phyloP scores from a whole-genome alignment of 2,113 vertebrate species.

The Paradoxurus hermaphroditus region DNA sequence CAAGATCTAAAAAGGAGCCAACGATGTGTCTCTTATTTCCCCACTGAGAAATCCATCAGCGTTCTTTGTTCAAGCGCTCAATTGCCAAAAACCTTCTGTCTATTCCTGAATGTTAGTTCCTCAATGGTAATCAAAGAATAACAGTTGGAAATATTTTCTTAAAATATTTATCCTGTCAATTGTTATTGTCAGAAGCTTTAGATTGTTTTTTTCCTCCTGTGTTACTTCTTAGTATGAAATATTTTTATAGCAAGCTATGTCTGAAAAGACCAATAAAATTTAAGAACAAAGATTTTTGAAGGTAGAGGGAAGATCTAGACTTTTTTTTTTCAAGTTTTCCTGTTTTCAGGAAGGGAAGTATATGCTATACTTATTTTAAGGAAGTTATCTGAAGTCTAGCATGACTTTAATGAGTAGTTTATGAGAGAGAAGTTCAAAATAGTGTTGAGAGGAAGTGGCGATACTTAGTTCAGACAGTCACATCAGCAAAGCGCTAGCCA shows the following conservation, averaged over 20 bases:
- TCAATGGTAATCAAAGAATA: conserved; percentile 31
- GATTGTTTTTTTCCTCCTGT: background rate
- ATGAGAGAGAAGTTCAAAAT: background rate
- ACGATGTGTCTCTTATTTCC: conserved; percentile 22
- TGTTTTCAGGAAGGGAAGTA: background rate
- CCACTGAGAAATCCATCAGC: conserved; percentile 43
- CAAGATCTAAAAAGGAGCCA: conserved; percentile 38
- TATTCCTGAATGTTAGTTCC: background rate
- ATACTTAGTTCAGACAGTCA: background rate
- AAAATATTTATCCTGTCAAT: conserved; percentile 49
- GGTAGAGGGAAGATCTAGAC: conserved; percentile 2
- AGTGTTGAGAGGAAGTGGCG: background rate
- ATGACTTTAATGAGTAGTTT: background rate
- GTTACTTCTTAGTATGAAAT: background rate
- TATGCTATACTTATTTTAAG: background rate
- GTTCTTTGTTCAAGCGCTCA: conserved; percentile 44
- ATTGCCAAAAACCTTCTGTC: background rate
- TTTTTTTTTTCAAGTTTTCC: background rate
- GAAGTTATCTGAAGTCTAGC: background rate
- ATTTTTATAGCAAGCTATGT: background rate
- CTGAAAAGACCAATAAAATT: background rate
- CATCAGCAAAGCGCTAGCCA: background rate
- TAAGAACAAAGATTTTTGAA: background rate
- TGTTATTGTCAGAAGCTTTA: conserved; percentile 6
- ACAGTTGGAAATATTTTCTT: conserved; percentile 13